Evolutionary conservation across 2,113 vertebrate genomes (phyloP), one percentile per base, ranked within the genome.

Genomic region (Thunnus thynnus): DNA sequence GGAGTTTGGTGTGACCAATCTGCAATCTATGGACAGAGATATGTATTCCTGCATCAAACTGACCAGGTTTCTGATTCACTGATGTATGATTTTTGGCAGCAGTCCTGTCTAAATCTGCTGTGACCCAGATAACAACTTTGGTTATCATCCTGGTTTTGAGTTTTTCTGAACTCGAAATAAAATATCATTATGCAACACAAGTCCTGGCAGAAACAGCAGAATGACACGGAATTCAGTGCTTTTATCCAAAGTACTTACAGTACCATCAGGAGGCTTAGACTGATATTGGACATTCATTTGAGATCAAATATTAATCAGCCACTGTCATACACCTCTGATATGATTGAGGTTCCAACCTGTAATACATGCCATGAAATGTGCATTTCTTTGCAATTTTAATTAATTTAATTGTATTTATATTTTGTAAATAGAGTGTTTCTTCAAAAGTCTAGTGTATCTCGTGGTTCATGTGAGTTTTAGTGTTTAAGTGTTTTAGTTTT

Each of bases 21-120:
- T 30, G 54, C 41, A 58, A 7, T 17, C 44, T 58, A 9, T 17
- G 3, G 51, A 65, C 41, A 47, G 41, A 36, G 32, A 32, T 17
- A 18, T 10, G 30, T 25, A 8, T 25, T 44, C 20, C 51, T 11
- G 3, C n/a, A 57, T 41, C 11, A 51, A 65, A 56, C 52, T 62
- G 27, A 69, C 13, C 58, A 70, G 58, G 73, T 56, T 63, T 76
- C 48, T 25, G 61, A 57, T 57, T 44, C 32, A 52, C 60, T 84
- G 74, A 73, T 27, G 46, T 32, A 54, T 70, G 52, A 14, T 48
- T 54, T 22, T 27, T 76, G 86, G 75, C 50, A n/a, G 61, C 7
- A 10, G 65, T 51, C 14, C 75, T 63, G 56, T 25, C 30, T 88
- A 69, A 85, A 79, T 54, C 86, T 68, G 60, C 60, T 2, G n/a